phyloP scores from a whole-genome alignment of 2,113 vertebrate species.

The Proterorhinus semilunaris region DNA sequence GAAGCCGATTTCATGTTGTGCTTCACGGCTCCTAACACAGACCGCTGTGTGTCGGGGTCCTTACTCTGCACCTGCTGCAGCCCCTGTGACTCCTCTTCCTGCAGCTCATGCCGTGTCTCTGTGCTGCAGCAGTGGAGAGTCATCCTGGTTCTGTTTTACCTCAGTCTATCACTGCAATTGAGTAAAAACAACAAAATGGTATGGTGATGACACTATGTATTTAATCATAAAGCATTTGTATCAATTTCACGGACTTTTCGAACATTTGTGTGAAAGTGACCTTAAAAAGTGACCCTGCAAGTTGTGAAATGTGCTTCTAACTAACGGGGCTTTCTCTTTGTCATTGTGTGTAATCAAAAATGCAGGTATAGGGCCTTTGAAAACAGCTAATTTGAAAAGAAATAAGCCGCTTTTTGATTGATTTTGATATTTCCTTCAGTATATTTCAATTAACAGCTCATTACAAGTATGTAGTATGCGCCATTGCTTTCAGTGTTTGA shows the following conservation, averaged over 20 bases:
- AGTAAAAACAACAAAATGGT: too few species aligned
- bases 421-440: not conserved
- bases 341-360: too few species aligned
- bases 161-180: too few species aligned
- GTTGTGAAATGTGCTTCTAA: too few species aligned
- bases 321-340: too few species aligned
- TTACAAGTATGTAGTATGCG: not conserved
- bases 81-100: not conserved
- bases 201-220: too few species aligned
- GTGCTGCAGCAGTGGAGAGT: not conserved
- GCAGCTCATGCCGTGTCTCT: not conserved
- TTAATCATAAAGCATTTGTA: too few species aligned
- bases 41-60: constrained; percentile 11
- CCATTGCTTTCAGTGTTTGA: not conserved
- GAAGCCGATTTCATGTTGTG: constrained; percentile 45
- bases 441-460: not conserved
- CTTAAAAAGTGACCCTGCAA: too few species aligned
- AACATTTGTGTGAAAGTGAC: too few species aligned
- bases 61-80: constrained; percentile 8
- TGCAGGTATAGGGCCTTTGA: too few species aligned
- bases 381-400: not conserved
- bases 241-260: too few species aligned
- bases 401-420: not conserved
- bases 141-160: too few species aligned
- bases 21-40: constrained; percentile 37